phyloP scores from a whole-genome alignment of 2,113 vertebrate genomes.

The Hemiprocne comata region DNA sequence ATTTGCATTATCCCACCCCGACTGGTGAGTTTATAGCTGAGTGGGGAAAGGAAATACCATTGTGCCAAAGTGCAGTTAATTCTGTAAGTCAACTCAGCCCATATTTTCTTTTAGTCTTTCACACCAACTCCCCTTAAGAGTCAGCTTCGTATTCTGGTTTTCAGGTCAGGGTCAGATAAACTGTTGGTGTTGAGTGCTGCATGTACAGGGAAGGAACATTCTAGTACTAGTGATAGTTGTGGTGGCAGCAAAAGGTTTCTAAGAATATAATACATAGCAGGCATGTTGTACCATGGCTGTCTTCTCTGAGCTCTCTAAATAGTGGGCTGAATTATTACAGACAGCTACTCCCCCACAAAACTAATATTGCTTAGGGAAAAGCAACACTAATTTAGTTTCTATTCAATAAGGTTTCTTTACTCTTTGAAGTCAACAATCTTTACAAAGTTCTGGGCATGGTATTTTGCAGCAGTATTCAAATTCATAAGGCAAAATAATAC shows the following conservation, averaged over 20 bases:
- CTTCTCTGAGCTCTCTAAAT: not conserved
- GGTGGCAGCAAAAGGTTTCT: not conserved
- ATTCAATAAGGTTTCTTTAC: not conserved
- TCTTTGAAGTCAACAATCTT: not conserved
- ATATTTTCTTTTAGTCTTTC: not conserved
- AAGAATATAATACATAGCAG: not conserved
- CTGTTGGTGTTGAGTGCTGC: not conserved
- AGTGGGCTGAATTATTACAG: not conserved
- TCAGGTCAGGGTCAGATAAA: not conserved
- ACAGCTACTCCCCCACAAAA: not conserved
- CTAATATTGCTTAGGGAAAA: not conserved
- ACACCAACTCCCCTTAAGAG: not conserved
- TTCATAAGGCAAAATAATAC: not conserved
- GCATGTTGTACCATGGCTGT: not conserved
- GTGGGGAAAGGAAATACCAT: not conserved
- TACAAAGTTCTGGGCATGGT: not conserved
- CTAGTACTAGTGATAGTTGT: not conserved
- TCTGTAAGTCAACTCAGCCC: not conserved
- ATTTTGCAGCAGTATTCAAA: not conserved
- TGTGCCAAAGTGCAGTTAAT: not conserved
- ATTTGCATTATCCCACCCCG: not conserved
- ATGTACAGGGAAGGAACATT: not conserved
- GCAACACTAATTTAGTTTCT: not conserved
- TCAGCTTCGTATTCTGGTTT: not conserved
- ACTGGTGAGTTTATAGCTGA: not conserved